These are phyloP conservation scores for Damaliscus lunatus DNA, from an alignment of 2,113 vertebrate genomes.

Conservation along the genomic window DNA sequence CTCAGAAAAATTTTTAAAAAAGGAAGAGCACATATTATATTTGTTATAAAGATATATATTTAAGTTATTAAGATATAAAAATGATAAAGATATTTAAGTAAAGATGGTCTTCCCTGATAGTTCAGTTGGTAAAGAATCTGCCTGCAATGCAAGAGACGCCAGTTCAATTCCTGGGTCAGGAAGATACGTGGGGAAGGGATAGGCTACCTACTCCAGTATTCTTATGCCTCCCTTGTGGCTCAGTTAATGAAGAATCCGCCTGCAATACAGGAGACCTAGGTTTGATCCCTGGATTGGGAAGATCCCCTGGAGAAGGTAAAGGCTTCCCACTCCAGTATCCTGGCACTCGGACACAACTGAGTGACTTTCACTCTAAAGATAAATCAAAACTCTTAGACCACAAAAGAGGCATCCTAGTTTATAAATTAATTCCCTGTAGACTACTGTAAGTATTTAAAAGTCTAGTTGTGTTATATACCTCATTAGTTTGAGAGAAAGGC, in stretches of 20 bases:
- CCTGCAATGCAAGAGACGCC: fast-evolving
- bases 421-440: background rate
- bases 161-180: background rate
- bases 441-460: background rate
- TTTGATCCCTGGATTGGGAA: background rate
- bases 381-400: background rate
- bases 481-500: background rate
- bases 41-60: background rate
- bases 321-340: background rate
- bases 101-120: background rate
- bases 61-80: background rate
- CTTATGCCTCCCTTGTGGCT: background rate
- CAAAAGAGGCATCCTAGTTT: background rate
- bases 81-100: background rate
- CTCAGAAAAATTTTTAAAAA: background rate
- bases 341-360: background rate
- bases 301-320: background rate
- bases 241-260: fast-evolving
- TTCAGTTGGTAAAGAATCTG: background rate
- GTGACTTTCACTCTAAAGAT: background rate
- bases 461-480: background rate
- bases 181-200: background rate
- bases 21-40: background rate
- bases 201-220: background rate
- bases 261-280: background rate